phyloP scores from a whole-genome alignment of 2,888 invertebrate genomes.

The Heliconius charithonia region DNA sequence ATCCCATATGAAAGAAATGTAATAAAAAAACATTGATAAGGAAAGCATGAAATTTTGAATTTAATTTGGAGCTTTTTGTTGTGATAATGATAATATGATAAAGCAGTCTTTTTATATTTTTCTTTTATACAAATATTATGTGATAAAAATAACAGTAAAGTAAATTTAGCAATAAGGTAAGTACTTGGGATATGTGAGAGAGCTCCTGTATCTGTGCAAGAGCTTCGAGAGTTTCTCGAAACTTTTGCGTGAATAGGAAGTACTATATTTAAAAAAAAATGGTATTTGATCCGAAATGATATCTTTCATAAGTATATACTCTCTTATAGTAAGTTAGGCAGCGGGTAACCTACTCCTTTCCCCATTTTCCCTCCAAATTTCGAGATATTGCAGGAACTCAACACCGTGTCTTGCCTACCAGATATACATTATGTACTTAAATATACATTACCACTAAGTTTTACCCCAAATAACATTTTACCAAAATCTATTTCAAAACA shows the following conservation, averaged over 20 bases:
- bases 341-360: background rate
- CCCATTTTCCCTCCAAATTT: background rate
- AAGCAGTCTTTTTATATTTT: background rate
- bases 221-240: too few species aligned
- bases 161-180: background rate
- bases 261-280: too few species aligned
- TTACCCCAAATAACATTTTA: background rate
- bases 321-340: background rate
- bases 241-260: too few species aligned
- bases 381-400: too few species aligned
- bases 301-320: background rate
- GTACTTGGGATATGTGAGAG: too few species aligned
- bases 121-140: background rate
- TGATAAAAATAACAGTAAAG: background rate
- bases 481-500: background rate
- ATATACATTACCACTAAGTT: too few species aligned
- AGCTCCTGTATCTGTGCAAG: too few species aligned
- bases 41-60: background rate
- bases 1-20: background rate
- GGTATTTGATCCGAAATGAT: background rate
- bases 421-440: too few species aligned
- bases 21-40: slow-evolving; percentile 8
- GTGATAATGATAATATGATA: background rate
- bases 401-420: too few species aligned
- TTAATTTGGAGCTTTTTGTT: background rate